Conservation (phyloP, 37 sponge, comb jelly and placozoan genomes). For the Ianthella basta region DNA sequence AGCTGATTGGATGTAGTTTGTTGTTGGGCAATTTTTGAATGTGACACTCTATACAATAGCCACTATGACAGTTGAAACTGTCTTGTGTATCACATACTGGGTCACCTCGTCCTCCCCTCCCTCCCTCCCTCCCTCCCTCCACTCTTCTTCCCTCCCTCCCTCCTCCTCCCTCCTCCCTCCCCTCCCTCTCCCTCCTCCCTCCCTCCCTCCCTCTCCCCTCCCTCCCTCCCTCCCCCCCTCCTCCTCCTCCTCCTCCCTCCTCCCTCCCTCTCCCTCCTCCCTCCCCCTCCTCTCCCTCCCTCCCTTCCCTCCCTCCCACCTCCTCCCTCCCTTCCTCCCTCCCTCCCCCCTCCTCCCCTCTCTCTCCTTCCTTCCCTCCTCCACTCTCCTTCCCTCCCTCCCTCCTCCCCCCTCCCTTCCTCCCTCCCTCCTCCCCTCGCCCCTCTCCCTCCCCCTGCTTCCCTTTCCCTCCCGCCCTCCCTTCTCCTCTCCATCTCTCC, state of each 20-base stretch:
- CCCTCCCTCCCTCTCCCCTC: conserved; percentile 13
- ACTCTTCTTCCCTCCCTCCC: conserved; percentile 25
- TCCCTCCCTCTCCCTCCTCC: background rate
- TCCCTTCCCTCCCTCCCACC: background rate
- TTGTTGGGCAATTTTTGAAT: no score
- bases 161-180: conserved; percentile 33
- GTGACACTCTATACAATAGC: no score
- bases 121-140: no score
- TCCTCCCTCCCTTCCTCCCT: conserved; percentile 15
- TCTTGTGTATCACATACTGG: no score
- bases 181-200: conserved; percentile 4
- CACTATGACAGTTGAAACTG: no score
- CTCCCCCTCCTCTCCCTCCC: background rate
- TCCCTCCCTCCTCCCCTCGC: background rate
- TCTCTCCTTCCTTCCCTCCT: no score
- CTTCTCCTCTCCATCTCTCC: no score
- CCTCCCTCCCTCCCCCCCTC: background rate
- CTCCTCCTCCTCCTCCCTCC: background rate
- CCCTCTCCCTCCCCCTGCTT: no score
- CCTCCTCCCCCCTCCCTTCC: conserved; percentile 11
- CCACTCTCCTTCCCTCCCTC: conserved; percentile 1
- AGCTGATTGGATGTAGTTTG: no score
- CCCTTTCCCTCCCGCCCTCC: no score
- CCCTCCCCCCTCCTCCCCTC: conserved; percentile 11
- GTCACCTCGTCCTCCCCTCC: background rate